Percentiles rank a stretch among this genome's conserved stretches.
These are phyloP conservation scores for Leptopilina drosophilae DNA, from an alignment of 2,888 invertebrate species.

Conservation along the genomic window DNA sequence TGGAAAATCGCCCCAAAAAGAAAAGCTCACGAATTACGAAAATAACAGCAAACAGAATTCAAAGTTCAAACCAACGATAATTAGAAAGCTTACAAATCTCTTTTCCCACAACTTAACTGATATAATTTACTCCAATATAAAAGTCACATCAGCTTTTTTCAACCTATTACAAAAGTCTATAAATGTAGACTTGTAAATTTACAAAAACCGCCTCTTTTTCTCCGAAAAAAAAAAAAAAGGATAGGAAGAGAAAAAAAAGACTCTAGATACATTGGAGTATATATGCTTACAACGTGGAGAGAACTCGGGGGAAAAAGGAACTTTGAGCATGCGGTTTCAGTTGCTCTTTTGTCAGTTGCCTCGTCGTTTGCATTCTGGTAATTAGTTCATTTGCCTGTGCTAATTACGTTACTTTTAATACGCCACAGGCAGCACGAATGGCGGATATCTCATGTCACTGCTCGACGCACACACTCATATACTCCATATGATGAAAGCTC, in stretches of 20 bases:
- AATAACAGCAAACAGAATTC: too few species aligned
- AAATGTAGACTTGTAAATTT: background rate
- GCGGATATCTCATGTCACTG: conserved; percentile 30
- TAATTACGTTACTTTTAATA: conserved; percentile 71
- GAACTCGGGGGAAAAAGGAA: conserved; percentile 48
- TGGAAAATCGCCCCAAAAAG: too few species aligned
- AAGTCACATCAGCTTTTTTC: too few species aligned
- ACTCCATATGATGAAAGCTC: conserved; percentile 32
- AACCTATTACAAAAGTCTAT: too few species aligned
- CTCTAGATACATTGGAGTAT: conserved; percentile 18
- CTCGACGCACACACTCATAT: conserved; percentile 18
- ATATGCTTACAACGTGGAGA: conserved; percentile 46
- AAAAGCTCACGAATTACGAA: too few species aligned
- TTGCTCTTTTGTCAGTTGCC: conserved; percentile 66
- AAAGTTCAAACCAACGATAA: too few species aligned
- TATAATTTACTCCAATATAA: too few species aligned
- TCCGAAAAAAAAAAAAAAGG: too few species aligned
- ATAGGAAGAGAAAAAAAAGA: background rate
- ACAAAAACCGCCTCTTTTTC: background rate
- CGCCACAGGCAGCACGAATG: conserved; percentile 40
- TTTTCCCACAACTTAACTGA: too few species aligned
- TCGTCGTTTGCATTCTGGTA: conserved; percentile 71
- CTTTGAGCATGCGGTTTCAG: conserved; percentile 46
- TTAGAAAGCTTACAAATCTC: too few species aligned
- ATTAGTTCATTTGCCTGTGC: conserved; percentile 74